Conservation (phyloP, 2,888 invertebrate genomes). For the Spodoptera exigua region DNA sequence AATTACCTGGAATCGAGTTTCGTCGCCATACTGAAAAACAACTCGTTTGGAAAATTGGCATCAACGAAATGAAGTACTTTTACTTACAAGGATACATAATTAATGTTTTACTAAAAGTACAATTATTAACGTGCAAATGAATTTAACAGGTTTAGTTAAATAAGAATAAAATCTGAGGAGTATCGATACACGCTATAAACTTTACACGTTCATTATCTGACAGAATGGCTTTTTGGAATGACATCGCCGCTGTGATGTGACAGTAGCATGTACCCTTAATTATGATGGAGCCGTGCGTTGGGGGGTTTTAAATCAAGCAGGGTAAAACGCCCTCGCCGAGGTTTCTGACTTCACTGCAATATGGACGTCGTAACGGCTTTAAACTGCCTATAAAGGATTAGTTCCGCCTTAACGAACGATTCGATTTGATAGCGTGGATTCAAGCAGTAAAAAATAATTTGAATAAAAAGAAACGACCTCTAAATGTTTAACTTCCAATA, state of each 20-base stretch:
- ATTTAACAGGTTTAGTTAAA: too few relatives aligned
- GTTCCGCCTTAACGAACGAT: constrained; percentile 80
- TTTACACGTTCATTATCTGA: background rate
- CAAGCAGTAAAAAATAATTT: constrained; percentile 79
- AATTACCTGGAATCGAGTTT: constrained; percentile 83
- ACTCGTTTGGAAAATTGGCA: constrained; percentile 76
- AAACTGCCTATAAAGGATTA: constrained; percentile 83
- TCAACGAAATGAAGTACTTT: constrained; percentile 58
- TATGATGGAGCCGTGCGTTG: constrained; percentile 69
- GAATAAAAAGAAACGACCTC: constrained; percentile 62
- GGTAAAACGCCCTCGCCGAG: constrained; percentile 61
- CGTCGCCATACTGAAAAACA: constrained; percentile 67
- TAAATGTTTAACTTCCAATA: constrained; percentile 60
- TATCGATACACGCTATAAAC: too few relatives aligned
- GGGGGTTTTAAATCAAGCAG: constrained; percentile 60
- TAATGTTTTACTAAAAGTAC: constrained; percentile 22
- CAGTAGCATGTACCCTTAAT: constrained; percentile 75
- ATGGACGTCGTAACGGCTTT: constrained; percentile 80
- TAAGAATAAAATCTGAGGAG: too few relatives aligned
- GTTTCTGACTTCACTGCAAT: constrained; percentile 69
- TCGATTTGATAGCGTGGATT: constrained; percentile 72
- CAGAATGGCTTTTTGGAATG: constrained; percentile 49
- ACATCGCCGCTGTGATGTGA: constrained; percentile 58
- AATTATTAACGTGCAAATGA: constrained; percentile 7
- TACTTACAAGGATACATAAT: constrained; percentile 42